Percentiles rank a stretch among this genome's conserved stretches.
Conservation (phyloP, 2,113 vertebrate genomes). For the Aleadryas rufinucha region DNA sequence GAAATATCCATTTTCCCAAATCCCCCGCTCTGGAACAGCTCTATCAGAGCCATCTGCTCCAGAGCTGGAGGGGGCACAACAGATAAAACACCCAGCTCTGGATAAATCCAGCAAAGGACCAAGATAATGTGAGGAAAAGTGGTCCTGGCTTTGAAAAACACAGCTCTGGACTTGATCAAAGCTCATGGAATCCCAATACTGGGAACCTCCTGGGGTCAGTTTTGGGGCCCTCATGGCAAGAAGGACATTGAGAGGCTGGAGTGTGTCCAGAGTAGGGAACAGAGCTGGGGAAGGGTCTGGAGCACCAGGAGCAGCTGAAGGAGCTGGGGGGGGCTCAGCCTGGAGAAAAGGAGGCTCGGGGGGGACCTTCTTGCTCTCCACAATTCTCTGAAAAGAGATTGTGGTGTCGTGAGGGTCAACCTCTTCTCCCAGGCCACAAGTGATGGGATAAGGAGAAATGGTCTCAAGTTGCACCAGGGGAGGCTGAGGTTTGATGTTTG, state of each 20-base stretch:
- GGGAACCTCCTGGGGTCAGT: neutral
- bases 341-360: neutral
- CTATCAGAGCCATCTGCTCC: neutral
- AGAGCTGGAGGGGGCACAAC: neutral
- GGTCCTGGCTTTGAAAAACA: neutral
- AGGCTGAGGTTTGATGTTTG: neutral
- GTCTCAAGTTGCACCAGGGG: no score
- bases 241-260: neutral
- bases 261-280: rapidly evolving
- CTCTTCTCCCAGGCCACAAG: neutral
- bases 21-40: neutral
- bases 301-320: neutral
- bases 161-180: neutral
- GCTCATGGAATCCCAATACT: neutral
- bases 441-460: neutral
- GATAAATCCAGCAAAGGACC: neutral
- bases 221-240: neutral
- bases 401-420: no score
- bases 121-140: rapidly evolving
- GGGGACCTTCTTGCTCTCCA: rapidly evolving
- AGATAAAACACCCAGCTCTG: neutral
- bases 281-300: neutral
- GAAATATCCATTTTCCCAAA: neutral
- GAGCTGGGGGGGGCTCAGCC: neutral
- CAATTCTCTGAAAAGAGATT: neutral